phyloP scores from a whole-genome alignment of 2,888 invertebrate genomes.

The Megastigmus dorsalis region DNA sequence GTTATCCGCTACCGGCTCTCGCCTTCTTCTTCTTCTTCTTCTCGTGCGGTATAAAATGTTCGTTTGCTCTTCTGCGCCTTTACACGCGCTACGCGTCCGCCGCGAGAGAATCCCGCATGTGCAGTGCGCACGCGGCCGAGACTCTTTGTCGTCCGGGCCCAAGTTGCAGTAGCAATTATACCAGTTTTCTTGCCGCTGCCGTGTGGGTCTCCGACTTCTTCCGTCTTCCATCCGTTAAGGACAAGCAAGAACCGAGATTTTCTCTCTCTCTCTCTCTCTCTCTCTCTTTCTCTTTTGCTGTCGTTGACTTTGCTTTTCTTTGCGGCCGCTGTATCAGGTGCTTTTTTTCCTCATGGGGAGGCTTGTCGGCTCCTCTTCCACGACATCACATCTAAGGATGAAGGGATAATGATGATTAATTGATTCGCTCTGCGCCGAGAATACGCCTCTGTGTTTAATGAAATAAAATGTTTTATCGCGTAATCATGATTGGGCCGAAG shows the following conservation, averaged over 20 bases:
- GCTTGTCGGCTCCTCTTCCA: background rate
- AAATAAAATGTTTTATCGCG: slow-evolving; percentile 12
- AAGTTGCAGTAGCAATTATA: background rate
- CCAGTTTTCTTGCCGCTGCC: slow-evolving; percentile 24
- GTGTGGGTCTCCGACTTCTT: background rate
- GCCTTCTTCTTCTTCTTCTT: background rate
- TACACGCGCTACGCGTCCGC: too few species aligned
- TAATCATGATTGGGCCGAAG: background rate
- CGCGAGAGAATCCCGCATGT: background rate
- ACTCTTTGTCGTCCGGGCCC: slow-evolving; percentile 14
- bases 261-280: background rate
- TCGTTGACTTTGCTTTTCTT: background rate
- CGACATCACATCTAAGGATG: background rate
- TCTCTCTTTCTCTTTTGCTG: background rate
- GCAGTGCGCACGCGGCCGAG: too few species aligned
- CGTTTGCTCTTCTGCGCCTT: background rate
- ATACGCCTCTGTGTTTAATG: background rate
- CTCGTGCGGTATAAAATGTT: background rate
- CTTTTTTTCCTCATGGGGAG: background rate
- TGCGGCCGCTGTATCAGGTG: background rate
- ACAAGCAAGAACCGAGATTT: background rate
- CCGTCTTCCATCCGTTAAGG: slow-evolving; percentile 9
- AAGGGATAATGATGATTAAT: slow-evolving; percentile 42
- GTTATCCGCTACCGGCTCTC: too few species aligned
- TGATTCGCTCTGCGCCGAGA: background rate